phyloP scores from a whole-genome alignment of 2,113 vertebrate species.

The Pheucticus melanocephalus region DNA sequence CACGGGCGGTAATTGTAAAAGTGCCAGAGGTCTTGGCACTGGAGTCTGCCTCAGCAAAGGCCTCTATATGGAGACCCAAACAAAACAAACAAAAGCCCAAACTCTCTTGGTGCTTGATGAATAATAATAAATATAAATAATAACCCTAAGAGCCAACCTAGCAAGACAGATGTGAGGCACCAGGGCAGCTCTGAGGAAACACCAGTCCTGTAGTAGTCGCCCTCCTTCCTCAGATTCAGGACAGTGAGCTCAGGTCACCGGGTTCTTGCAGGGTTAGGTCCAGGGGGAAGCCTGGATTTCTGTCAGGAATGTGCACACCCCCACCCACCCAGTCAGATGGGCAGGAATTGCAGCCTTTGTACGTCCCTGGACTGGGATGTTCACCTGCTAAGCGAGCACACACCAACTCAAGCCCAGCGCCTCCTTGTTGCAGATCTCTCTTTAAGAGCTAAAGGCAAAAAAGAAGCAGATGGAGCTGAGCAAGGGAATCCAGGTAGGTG shows the following conservation, averaged over 20 bases:
- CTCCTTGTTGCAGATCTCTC: neutral
- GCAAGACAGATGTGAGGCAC: constrained; percentile 3
- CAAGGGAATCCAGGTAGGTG: neutral
- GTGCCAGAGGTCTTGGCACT: constrained; percentile 28
- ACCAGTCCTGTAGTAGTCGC: neutral
- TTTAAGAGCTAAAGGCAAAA: neutral
- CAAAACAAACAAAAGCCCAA: constrained; percentile 57
- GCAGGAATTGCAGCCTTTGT: neutral
- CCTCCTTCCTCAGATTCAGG: neutral
- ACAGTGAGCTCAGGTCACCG: rapidly evolving
- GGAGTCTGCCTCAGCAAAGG: neutral
- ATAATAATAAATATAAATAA: constrained; percentile 57
- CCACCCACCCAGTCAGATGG: neutral
- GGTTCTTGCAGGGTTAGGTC: neutral
- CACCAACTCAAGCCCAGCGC: neutral
- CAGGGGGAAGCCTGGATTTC: neutral
- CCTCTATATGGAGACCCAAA: constrained; percentile 48
- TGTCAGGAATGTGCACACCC: neutral
- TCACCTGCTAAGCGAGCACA: neutral
- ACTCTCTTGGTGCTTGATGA: constrained; percentile 19
- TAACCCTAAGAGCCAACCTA: neutral
- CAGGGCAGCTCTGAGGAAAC: neutral
- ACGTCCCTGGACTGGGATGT: neutral
- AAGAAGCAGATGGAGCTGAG: constrained; percentile 22
- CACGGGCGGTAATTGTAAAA: constrained; percentile 4